Evolutionary conservation across 2,797 vertebrate species (phyloP), one percentile per base, ranked within the genome.

Genomic region (Parambassis ranga): DNA sequence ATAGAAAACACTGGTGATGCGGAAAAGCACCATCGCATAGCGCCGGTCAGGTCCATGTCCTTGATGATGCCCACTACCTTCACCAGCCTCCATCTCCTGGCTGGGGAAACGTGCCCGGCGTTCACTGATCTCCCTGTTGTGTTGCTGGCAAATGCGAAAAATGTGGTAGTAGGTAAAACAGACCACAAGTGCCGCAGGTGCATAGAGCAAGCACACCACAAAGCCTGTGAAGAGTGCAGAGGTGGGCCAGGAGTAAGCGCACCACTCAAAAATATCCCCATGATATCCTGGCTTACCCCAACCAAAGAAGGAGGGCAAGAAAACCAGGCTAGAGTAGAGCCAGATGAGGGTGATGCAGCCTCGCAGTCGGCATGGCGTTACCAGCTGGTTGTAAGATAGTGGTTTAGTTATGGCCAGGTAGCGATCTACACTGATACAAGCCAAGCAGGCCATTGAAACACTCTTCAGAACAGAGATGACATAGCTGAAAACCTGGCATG

Each of bases 281-380:
- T 99, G 98, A 91, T 99, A 99, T 79, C 98, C 98, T 28, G 98
- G 98, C 84, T 99, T 99, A 18, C 97, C 98, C 98, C 98, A 99
- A 11, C 96, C 97, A 1, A 99, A 98, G 86, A 98, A 99, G 5
- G 96, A 96, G 58, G 98, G 98, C 82, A 98, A 88, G 87, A 99
- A 99, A 75, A 99, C 94, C 8, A 96, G 77, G 52, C 96, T 94
- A 13, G 98, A 99, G 77, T 99, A 99, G 65, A 98, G 90, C 95
- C 98, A 99, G 77, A 99, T 98, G 33, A 98, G 90, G 64, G 93
- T 72, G 46, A 99, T 99, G 90, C 97, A 99, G 83, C 94, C 90
- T 74, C 97, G 94, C 43, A 99, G 90, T 5, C 97, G 94, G 76
- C 98, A 98, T 15, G 97, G 96, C 0, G 98, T 99, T 81, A 99